Conservation (phyloP, 1,140 invertebrate genomes). For the Elymnias hypermnestra region DNA sequence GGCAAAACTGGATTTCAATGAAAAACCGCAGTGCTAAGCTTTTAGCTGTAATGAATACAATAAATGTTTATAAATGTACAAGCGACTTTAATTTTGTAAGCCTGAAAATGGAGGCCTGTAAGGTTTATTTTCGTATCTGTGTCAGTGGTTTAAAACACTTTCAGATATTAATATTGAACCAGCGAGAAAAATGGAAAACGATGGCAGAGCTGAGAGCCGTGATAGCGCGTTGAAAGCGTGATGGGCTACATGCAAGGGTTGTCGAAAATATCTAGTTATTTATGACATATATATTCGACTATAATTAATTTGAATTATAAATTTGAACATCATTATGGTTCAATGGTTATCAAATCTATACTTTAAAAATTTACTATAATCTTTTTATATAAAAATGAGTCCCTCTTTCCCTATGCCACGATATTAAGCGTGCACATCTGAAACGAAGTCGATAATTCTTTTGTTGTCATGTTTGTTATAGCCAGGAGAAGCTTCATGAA, state of each 20-base stretch:
- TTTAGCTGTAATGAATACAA: conserved; percentile 7
- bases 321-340: too few relatives aligned
- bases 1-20: conserved; percentile 57
- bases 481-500: too few relatives aligned
- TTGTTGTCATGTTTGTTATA: too few relatives aligned
- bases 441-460: too few relatives aligned
- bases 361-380: too few relatives aligned
- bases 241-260: conserved; percentile 46
- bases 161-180: conserved; percentile 20
- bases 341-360: too few relatives aligned
- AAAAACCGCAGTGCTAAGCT: conserved; percentile 67
- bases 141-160: conserved; percentile 17
- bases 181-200: conserved; percentile 69
- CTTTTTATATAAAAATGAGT: too few relatives aligned
- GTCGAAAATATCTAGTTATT: too few relatives aligned
- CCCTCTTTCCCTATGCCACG: too few relatives aligned
- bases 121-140: conserved; percentile 15
- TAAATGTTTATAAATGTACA: conserved; percentile 5
- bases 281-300: too few relatives aligned
- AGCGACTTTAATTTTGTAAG: conserved; percentile 7
- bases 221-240: conserved; percentile 66
- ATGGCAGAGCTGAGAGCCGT: conserved; percentile 68
- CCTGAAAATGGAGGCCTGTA: conserved; percentile 9
- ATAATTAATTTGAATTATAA: too few relatives aligned
- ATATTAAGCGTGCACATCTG: too few relatives aligned